These are phyloP conservation scores for Tetanocera ferruginea DNA, from an alignment of 2,888 invertebrate species.

Conservation along the genomic window DNA sequence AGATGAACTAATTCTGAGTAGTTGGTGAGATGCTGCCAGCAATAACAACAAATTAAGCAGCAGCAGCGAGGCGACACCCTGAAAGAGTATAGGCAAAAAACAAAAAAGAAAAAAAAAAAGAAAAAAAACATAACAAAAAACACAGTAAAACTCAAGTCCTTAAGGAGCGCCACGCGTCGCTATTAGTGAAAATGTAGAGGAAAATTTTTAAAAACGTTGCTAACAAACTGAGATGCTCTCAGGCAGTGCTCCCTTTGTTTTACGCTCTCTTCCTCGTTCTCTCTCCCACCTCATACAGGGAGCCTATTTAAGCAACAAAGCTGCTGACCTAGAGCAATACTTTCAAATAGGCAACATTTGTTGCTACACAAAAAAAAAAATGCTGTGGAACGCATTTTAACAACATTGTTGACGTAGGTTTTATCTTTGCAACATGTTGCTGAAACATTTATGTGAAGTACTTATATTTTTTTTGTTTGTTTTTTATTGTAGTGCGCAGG, in stretches of 20 bases:
- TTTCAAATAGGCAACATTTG: background rate
- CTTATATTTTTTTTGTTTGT: no score
- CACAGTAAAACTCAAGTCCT: background rate
- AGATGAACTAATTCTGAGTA: constrained; percentile 7
- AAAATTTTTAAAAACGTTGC: background rate
- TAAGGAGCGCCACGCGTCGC: background rate
- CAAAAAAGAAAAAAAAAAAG: background rate
- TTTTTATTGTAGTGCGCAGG: background rate
- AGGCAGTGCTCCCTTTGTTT: background rate
- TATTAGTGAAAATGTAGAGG: background rate
- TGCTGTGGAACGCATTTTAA: background rate
- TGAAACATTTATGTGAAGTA: background rate
- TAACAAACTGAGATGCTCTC: no score
- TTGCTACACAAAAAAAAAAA: background rate
- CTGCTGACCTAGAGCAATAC: constrained; percentile 19
- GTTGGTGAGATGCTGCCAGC: background rate
- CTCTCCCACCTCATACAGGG: background rate
- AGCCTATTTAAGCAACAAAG: background rate
- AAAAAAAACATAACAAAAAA: background rate
- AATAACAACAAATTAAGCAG: background rate
- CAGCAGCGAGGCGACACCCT: background rate
- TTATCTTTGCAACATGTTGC: background rate
- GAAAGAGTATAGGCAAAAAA: background rate
- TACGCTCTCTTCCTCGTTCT: background rate
- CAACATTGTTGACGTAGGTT: constrained; percentile 10